Evolutionary conservation across 2,888 invertebrate genomes (phyloP), one percentile per base, ranked within the genome.

Genomic region (Pachymerium ferrugineum): DNA sequence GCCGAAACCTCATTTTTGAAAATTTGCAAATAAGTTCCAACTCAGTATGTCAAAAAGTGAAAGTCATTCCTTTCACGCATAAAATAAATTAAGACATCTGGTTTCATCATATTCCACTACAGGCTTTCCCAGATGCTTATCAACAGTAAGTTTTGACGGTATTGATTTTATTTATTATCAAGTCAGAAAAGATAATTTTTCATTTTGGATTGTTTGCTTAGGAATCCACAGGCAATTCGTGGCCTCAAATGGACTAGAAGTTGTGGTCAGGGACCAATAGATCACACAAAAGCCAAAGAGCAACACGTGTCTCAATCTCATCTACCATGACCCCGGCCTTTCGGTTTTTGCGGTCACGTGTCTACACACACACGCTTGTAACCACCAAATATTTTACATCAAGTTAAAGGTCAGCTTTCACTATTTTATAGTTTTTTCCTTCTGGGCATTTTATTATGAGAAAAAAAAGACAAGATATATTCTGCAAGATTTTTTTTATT

Each of bases 241-340:
- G 38, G 3, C 5, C 54, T 25, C 28, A 62, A 62, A 6, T 28
- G 28, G 25, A 62, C 62, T 25, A 28, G 25, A 28, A 62, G 25
- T 28, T 62, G 62, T 28, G 28, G 62, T 62, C 62, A 62, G 25
- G 62, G 28, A 28, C 62, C 62, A 62, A 62, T 62, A 62, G 28
- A 25, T 62, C 62, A 62, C 28, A n/a, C 38, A 25, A 62, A n/a
- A 25, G 62, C 8, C 62, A 62, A 62, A 62, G 62, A 62, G 5
- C 62, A 62, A 62, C 62, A 25, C 10, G 28, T 38, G 12, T 62
- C 62, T 62, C 25, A 12, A 62, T 28, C 62, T 62, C 62, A 62
- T 62, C 62, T 28, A 62, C 62, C 62, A 25, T 62, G 62, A 62
- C 62, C 62, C 62, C 25, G 12, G 62, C 28, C 12, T 62, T 38